Evolutionary conservation across 2,888 invertebrate genomes (phyloP).

Genomic region (Deroplatys truncata): DNA sequence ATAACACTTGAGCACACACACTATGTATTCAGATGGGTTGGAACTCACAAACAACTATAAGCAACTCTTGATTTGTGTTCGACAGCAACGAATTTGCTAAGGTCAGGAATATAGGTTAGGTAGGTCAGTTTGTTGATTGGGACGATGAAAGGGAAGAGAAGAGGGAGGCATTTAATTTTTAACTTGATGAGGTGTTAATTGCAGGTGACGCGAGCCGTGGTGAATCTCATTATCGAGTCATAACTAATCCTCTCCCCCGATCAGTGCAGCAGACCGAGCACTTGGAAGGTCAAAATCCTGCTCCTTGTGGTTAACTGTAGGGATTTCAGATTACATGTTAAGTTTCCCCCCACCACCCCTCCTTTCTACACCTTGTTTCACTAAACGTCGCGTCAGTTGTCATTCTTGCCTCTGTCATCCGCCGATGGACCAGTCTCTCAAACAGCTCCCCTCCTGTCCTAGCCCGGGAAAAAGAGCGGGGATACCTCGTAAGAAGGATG

Average conservation of each 20-base stretch:
- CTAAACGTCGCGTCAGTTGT: not conserved
- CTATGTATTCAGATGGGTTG: too few species aligned
- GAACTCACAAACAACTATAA: too few species aligned
- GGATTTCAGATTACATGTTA: not conserved
- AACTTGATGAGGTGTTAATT: not conserved
- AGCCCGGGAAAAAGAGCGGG: not conserved
- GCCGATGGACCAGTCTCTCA: not conserved
- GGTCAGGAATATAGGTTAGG: too few species aligned
- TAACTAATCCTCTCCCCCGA: not conserved
- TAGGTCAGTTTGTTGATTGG: not conserved
- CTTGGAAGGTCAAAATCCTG: not conserved
- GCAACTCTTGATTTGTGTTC: too few species aligned
- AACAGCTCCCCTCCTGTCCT: not conserved
- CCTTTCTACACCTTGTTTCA: not conserved
- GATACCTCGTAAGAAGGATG: not conserved
- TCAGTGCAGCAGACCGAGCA: not conserved
- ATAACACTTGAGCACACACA: too few species aligned
- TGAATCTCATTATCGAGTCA: not conserved
- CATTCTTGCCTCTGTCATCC: not conserved
- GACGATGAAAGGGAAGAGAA: not conserved
- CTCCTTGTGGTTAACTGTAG: not conserved
- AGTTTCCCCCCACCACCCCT: not conserved
- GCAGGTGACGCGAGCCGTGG: not conserved
- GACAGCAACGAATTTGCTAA: too few species aligned
- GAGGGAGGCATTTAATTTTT: not conserved